Conservation (phyloP, 2,113 vertebrate species). For the Melozone crissalis region DNA sequence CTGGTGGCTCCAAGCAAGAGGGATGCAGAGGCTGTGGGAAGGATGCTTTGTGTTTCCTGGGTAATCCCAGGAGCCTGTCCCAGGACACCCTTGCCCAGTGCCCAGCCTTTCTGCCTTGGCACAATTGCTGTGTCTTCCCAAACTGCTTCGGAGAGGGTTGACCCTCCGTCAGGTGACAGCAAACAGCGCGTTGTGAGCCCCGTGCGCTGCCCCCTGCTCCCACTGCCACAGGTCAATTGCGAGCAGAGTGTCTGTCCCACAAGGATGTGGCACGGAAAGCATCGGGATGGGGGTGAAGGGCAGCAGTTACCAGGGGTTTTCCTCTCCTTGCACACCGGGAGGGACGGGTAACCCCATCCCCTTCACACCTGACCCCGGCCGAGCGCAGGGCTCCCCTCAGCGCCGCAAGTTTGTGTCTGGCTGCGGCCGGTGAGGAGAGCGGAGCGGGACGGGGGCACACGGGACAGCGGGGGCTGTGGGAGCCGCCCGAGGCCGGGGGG, state of each 20-base stretch:
- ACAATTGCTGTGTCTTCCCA: accelerated
- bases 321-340: neutral
- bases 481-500: neutral
- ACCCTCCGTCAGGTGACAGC: neutral
- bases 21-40: neutral
- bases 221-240: neutral
- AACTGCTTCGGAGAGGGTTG: neutral
- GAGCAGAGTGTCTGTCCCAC: neutral
- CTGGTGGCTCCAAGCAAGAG: neutral
- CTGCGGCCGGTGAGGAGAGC: accelerated
- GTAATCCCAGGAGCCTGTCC: neutral
- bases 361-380: neutral
- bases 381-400: accelerated
- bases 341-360: neutral
- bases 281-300: accelerated
- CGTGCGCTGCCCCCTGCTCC: neutral
- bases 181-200: neutral
- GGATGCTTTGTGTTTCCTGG: neutral
- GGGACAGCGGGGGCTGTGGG: neutral
- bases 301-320: neutral
- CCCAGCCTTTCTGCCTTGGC: neutral
- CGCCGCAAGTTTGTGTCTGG: neutral
- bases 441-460: accelerated
- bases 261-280: accelerated
- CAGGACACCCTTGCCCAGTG: neutral